Conservation (phyloP, 2,113 vertebrate genomes). For the Hystrix brachyura region DNA sequence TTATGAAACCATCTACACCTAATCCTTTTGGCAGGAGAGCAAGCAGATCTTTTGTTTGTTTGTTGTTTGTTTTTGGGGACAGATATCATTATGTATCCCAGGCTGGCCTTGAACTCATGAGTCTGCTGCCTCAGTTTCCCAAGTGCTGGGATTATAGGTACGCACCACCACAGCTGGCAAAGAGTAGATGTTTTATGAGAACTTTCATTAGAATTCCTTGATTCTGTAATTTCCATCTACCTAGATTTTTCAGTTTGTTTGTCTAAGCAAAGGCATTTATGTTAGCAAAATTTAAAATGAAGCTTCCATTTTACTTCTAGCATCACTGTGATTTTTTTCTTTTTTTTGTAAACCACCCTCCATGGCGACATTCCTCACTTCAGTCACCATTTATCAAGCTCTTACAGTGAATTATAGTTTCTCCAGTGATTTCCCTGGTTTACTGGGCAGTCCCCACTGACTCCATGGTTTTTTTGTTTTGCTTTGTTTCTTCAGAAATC, state of each 20-base stretch:
- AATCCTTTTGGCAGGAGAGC: neutral
- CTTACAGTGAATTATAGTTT: neutral
- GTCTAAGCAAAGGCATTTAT: neutral
- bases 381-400: neutral
- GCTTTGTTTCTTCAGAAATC: neutral
- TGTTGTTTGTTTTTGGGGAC: neutral
- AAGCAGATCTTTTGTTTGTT: neutral
- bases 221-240: conserved; percentile 14
- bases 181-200: conserved; percentile 17
- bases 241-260: neutral
- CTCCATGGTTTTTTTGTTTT: neutral
- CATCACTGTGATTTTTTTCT: neutral
- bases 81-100: neutral
- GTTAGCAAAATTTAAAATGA: conserved; percentile 30
- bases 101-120: neutral
- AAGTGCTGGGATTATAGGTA: neutral
- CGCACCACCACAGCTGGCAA: neutral
- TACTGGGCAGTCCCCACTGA: neutral
- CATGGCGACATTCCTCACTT: neutral
- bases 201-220: conserved; percentile 1
- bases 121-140: neutral
- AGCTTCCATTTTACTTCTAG: neutral
- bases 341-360: neutral
- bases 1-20: neutral
- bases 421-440: neutral